A percentile compares a stretch with the other conserved stretches of the same genome.
Conservation (phyloP, 2,888 invertebrate genomes). For the Micoletzkya japonica region DNA sequence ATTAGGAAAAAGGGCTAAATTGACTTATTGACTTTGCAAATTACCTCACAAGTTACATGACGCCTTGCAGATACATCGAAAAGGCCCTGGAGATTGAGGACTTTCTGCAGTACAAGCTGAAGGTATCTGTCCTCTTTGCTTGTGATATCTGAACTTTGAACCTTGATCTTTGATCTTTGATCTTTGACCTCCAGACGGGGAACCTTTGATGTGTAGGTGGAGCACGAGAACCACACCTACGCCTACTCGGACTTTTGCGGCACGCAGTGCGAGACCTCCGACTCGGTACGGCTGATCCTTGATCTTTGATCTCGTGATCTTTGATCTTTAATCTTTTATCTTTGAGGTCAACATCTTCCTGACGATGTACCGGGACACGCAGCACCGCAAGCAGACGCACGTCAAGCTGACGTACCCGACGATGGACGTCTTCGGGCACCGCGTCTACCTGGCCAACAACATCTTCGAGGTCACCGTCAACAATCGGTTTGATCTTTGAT, state of each 20-base stretch:
- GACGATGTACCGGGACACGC: conserved; percentile 57
- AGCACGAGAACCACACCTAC: conserved; percentile 49
- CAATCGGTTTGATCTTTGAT: conserved; percentile 42
- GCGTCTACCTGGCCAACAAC: conserved; percentile 62
- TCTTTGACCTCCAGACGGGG: neutral
- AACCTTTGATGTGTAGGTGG: conserved; percentile 29
- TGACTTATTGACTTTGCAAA: too few species aligned
- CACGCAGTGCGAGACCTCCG: conserved; percentile 62
- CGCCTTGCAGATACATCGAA: conserved; percentile 58
- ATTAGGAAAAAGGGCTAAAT: too few species aligned
- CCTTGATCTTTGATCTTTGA: neutral
- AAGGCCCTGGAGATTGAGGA: conserved; percentile 61
- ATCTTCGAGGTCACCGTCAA: conserved; percentile 59
- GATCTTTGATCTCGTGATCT: conserved; percentile 2
- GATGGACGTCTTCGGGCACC: conserved; percentile 63
- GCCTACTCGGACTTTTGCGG: conserved; percentile 63
- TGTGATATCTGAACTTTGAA: neutral
- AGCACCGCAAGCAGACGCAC: conserved; percentile 28
- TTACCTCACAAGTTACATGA: too few species aligned
- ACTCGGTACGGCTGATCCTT: conserved; percentile 53
- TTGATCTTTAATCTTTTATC: conserved; percentile 2
- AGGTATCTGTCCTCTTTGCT: conserved; percentile 30
- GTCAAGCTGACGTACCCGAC: conserved; percentile 59
- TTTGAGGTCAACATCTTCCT: conserved; percentile 55
- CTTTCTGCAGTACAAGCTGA: conserved; percentile 60